A percentile compares a stretch with the other conserved stretches of the same genome.
These are phyloP conservation scores for Mus spretus DNA, from an alignment of 2,797 vertebrate species.

Conservation along the genomic window DNA sequence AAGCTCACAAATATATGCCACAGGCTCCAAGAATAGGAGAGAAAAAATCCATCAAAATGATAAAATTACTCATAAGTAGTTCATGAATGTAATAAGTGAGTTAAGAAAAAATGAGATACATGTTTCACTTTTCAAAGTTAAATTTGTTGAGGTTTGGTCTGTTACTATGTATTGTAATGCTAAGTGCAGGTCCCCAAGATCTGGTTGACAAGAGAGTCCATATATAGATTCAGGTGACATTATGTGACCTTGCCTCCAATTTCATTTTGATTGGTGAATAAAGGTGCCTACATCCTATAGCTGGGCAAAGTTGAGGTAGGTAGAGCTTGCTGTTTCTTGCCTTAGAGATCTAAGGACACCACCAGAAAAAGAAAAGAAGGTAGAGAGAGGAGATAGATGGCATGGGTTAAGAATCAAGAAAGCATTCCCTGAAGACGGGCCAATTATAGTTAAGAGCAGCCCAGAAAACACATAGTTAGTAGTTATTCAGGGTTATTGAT, in stretches of 20 bases:
- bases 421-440: no score
- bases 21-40: not conserved
- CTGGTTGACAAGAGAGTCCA: not conserved
- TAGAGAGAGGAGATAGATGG: no score
- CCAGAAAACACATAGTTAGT: not conserved
- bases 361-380: not conserved
- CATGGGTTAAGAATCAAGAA: not conserved
- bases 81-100: not conserved
- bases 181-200: not conserved
- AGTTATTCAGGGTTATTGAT: not conserved
- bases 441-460: not conserved
- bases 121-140: conserved; percentile 1
- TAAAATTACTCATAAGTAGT: not conserved
- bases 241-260: not conserved
- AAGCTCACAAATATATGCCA: conserved; percentile 55
- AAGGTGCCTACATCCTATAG: not conserved
- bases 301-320: not conserved
- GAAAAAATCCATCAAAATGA: not conserved
- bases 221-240: not conserved
- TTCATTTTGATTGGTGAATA: not conserved
- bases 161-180: not conserved
- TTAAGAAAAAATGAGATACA: not conserved
- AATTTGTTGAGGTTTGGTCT: not conserved
- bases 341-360: not conserved
- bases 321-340: not conserved